These are phyloP conservation scores for Cerceris rybyensis DNA, from an alignment of 2,888 invertebrate species.

Conservation along the genomic window DNA sequence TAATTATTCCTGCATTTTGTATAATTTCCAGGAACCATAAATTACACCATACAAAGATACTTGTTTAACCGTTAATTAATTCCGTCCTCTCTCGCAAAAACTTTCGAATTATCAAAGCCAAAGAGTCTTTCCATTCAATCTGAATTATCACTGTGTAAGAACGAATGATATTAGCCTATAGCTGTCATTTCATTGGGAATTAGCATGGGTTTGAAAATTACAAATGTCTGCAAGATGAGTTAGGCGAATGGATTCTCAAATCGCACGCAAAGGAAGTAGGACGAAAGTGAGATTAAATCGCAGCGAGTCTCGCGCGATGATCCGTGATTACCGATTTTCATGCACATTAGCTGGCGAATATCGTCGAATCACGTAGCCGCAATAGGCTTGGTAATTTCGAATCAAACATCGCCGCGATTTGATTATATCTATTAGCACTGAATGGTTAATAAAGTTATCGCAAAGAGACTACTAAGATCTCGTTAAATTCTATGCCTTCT, in stretches of 20 bases:
- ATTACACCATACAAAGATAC: neutral
- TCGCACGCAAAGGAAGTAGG: constrained; percentile 40
- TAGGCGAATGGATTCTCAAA: constrained; percentile 44
- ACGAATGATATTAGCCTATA: constrained; percentile 6
- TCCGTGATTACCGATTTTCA: constrained; percentile 60
- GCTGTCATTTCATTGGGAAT: constrained; percentile 44
- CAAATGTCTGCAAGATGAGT: constrained; percentile 17
- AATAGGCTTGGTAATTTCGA: too few species aligned
- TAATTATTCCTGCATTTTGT: constrained; percentile 39
- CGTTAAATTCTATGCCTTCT: too few species aligned
- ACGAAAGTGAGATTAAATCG: constrained; percentile 30
- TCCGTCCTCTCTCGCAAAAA: neutral
- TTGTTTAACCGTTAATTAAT: constrained; percentile 23
- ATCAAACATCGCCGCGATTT: too few species aligned
- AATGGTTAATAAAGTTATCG: too few species aligned
- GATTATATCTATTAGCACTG: too few species aligned
- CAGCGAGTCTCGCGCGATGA: constrained; percentile 34
- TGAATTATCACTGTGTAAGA: constrained; percentile 18
- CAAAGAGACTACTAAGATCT: too few species aligned
- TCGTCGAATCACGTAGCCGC: neutral
- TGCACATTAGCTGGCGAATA: constrained; percentile 46
- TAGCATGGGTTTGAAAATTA: constrained; percentile 8
- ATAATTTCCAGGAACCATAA: constrained; percentile 1
- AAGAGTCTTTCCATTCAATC: neutral
- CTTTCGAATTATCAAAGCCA: too few species aligned